These are phyloP conservation scores for Alcedo quadribrachys DNA, from an alignment of 2,797 vertebrate genomes.

Conservation along the genomic window DNA sequence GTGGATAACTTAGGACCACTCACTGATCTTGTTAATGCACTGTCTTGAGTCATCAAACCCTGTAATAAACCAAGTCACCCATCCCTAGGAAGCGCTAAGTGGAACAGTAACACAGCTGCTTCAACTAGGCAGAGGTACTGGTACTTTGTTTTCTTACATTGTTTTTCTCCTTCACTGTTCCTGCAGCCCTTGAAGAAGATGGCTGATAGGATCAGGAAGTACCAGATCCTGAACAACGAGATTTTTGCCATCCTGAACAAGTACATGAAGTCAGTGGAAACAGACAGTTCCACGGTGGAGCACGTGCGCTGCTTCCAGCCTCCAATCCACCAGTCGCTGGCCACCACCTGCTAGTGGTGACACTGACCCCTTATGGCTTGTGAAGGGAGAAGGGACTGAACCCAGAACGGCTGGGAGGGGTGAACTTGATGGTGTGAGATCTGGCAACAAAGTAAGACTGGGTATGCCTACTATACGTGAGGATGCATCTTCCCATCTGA, in stretches of 20 bases:
- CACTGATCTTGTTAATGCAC: background rate
- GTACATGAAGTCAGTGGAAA: conserved; percentile 99
- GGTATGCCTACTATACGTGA: conserved; percentile 3
- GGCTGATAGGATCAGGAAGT: conserved; percentile 98
- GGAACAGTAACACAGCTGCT: background rate
- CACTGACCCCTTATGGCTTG: background rate
- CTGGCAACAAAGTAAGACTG: background rate
- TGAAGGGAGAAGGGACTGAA: conserved; percentile 43
- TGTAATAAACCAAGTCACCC: background rate
- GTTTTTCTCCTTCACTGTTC: background rate
- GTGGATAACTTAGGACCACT: background rate
- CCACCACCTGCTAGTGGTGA: conserved; percentile 89
- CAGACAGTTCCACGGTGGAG: conserved; percentile 97
- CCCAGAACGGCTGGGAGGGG: conserved; percentile 35
- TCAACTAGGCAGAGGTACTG: background rate
- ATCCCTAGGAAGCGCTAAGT: conserved; percentile 20
- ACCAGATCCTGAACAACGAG: conserved; percentile 99
- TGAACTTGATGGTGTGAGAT: background rate
- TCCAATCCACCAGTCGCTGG: conserved; percentile 97
- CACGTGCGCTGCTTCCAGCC: conserved; percentile 99
- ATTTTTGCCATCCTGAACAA: conserved; percentile 99
- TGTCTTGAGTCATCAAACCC: background rate
- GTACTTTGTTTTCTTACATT: background rate
- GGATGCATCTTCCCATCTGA: conserved; percentile 19
- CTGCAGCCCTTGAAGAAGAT: conserved; percentile 97